phyloP scores from a whole-genome alignment of 2,888 invertebrate genomes.

The Nomada hirtipes region DNA sequence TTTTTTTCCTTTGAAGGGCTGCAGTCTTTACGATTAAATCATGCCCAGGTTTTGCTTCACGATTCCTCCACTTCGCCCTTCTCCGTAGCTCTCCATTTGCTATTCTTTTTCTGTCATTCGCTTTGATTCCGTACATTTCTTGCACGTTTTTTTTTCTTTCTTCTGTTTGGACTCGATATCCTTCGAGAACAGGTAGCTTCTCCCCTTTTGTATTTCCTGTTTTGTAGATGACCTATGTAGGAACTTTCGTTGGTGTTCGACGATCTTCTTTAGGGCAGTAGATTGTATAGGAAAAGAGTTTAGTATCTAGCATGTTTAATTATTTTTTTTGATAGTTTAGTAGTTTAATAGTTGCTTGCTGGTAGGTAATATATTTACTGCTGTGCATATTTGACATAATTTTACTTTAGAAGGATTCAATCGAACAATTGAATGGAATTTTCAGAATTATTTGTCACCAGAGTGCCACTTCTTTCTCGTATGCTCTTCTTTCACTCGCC shows the following conservation, averaged over 20 bases:
- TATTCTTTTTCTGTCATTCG: constrained; percentile 17
- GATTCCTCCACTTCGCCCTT: constrained; percentile 27
- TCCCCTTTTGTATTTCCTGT: no score
- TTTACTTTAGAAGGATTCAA: no score
- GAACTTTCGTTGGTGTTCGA: not conserved
- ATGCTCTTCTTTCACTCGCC: not conserved
- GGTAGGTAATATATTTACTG: no score
- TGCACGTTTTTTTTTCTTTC: not conserved
- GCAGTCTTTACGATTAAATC: constrained; percentile 75
- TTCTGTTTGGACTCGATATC: not conserved
- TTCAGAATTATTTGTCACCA: not conserved
- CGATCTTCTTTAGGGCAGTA: not conserved
- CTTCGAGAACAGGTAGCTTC: not conserved
- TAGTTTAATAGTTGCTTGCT: no score
- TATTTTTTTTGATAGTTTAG: no score
- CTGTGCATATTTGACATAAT: no score
- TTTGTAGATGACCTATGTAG: not conserved
- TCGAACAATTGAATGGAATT: not conserved
- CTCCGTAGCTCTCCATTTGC: constrained; percentile 36
- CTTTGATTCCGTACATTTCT: constrained; percentile 40
- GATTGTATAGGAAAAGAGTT: not conserved
- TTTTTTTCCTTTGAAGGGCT: constrained; percentile 70
- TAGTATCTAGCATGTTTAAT: no score
- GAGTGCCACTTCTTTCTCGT: not conserved
- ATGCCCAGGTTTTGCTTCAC: constrained; percentile 59